Base-by-base conservation (phyloP, 2,888 invertebrate species). In the Phengaris arion region DNA sequence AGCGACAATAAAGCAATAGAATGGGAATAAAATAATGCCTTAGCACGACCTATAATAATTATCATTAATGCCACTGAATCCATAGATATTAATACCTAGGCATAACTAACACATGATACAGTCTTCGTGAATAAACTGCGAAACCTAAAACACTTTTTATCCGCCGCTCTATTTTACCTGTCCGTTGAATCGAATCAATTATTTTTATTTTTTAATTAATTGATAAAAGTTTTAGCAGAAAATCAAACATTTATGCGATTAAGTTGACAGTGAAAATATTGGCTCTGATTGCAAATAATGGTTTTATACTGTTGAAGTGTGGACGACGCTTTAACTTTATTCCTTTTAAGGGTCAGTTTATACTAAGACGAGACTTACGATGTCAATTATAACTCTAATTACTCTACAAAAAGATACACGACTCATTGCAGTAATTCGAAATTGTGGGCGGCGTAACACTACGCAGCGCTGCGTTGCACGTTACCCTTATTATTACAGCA, bases 251-350 rank as follows among this genome's bases (percentile, higher is more conserved):
- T 70, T 10, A 22, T 52, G 51, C 15, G 22, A 51, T 6, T 4
- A 22, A 70, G 70, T 13, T 10, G 69, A 15, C 22, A 54, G 22
- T 35, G 12, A 72, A 72, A 54, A 54, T 72, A 54, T 72, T 15
- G 22, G 52, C 22, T 72, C 8, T 12, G 72, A 54, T 72, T 72
- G 72, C 10, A 72, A 72, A 72, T 72, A 72, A 72, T 54, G 52
- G 72, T 72, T 72, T 72, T 54, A 35, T 54, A 54, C 0, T 8
- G n/a, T 13, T 69, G 9, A n/a, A 69, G 46, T 48, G 46, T 45
- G 13, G 13, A 64, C 54, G 22, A 4, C 35, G 35, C 4, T 35
- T 9, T 57, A 8, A 57, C 57, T 15, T n/a, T 3, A 55, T n/a
- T 55, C 2, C 13, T 0, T 55, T 13, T 6, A 3, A 35, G 35